Evolutionary conservation across 1,140 invertebrate species (phyloP).

Genomic region (Zaprionus nigranus): DNA sequence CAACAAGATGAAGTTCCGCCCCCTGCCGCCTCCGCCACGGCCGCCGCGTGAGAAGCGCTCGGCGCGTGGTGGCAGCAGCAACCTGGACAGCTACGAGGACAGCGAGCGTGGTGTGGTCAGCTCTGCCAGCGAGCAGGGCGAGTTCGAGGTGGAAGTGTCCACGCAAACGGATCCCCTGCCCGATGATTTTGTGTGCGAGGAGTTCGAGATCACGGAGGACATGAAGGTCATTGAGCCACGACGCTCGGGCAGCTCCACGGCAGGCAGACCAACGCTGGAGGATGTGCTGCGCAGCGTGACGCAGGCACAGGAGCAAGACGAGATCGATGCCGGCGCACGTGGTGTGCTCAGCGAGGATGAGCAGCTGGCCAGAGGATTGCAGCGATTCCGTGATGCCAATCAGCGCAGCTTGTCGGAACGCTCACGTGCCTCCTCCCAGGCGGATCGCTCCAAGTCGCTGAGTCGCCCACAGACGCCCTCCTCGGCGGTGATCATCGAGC

Average conservation of each 20-base stretch:
- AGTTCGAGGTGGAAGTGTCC: slow-evolving; percentile 88
- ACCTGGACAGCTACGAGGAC: slow-evolving; percentile 69
- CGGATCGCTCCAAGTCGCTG: slow-evolving; percentile 85
- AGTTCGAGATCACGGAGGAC: slow-evolving; percentile 86
- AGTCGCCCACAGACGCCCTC: slow-evolving; percentile 86
- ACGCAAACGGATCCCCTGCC: slow-evolving; percentile 93
- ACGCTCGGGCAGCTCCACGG: slow-evolving; percentile 35
- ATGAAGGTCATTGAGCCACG: slow-evolving; percentile 79
- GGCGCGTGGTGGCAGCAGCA: slow-evolving; percentile 74
- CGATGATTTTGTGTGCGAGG: slow-evolving; percentile 90
- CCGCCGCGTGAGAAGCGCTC: slow-evolving; percentile 88
- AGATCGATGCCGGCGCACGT: slow-evolving; percentile 50
- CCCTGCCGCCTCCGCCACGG: slow-evolving; percentile 91
- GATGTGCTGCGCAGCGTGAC: slow-evolving; percentile 68
- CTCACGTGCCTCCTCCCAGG: slow-evolving; percentile 85
- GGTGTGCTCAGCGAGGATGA: slow-evolving; percentile 77
- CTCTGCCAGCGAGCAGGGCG: slow-evolving; percentile 72
- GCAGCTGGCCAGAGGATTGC: slow-evolving; percentile 80
- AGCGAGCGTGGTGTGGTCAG: slow-evolving; percentile 75
- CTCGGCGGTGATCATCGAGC: slow-evolving; percentile 87
- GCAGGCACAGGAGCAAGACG: slow-evolving; percentile 53
- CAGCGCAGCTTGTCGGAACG: slow-evolving; percentile 86
- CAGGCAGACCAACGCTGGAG: slow-evolving; percentile 68
- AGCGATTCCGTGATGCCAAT: slow-evolving; percentile 85
- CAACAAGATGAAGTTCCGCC: slow-evolving; percentile 92